These are phyloP conservation scores for Elachura formosa DNA, from an alignment of 2,113 vertebrate species.

Conservation along the genomic window DNA sequence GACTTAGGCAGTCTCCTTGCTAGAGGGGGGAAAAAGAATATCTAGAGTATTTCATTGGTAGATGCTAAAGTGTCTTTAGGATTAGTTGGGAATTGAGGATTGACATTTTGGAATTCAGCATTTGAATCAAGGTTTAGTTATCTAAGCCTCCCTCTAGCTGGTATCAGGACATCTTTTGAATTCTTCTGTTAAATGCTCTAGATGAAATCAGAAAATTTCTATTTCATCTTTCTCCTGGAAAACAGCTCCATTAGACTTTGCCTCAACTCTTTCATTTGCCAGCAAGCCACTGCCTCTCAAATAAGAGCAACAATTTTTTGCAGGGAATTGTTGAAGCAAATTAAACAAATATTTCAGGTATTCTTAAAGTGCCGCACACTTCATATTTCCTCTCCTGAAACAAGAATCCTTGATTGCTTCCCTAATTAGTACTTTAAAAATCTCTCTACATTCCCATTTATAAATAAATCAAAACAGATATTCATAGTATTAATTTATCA, in stretches of 20 bases:
- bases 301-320: not conserved
- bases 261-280: not conserved
- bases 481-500: slow-evolving; percentile 3
- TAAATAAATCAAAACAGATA: slow-evolving; percentile 36
- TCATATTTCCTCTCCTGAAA: slow-evolving; percentile 12
- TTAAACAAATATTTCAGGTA: slow-evolving; percentile 20
- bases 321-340: not conserved
- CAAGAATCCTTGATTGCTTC: slow-evolving; percentile 32
- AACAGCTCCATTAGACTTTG: not conserved
- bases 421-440: slow-evolving; percentile 38
- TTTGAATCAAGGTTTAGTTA: not conserved
- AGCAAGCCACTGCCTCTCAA: not conserved
- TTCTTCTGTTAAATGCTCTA: not conserved
- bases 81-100: not conserved
- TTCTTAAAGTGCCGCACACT: not conserved
- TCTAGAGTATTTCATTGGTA: not conserved
- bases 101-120: not conserved
- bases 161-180: not conserved
- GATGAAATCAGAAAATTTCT: not conserved
- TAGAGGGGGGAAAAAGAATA: not conserved
- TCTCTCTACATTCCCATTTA: not conserved
- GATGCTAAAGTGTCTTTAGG: not conserved
- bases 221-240: not conserved
- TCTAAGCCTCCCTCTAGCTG: not conserved
- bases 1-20: not conserved